Conservation (phyloP, 2,113 vertebrate species). For the Ailuropoda melanoleuca region DNA sequence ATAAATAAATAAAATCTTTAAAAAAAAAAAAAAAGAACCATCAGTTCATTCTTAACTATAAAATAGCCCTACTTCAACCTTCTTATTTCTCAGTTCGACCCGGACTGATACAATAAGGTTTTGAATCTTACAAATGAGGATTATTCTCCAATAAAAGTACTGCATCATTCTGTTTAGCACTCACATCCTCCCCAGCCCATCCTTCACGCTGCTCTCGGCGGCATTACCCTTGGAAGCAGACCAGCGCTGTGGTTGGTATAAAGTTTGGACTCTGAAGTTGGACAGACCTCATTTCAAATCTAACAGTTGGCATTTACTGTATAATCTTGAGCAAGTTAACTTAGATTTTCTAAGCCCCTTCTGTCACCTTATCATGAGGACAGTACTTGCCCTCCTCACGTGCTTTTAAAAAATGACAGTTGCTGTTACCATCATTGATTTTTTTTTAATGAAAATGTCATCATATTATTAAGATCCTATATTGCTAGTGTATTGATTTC, state of each 20-base stretch:
- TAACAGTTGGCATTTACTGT: not conserved
- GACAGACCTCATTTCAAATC: not conserved
- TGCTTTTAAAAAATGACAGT: not conserved
- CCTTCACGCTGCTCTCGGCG: not conserved
- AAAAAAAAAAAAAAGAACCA: too few relatives aligned
- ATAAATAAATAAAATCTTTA: too few relatives aligned
- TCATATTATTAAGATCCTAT: not conserved
- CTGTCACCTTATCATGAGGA: not conserved
- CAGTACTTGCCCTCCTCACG: not conserved
- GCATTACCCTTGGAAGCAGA: not conserved
- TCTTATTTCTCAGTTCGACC: not conserved
- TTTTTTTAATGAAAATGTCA: constrained; percentile 17
- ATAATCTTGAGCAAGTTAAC: not conserved
- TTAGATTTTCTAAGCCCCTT: not conserved
- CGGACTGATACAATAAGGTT: not conserved
- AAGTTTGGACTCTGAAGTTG: not conserved
- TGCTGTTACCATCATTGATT: not conserved
- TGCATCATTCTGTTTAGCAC: not conserved
- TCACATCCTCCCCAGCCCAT: not conserved
- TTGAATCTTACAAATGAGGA: not conserved
- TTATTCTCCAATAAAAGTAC: not conserved
- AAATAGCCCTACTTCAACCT: not conserved
- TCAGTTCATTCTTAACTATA: not conserved
- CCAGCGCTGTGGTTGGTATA: not conserved
- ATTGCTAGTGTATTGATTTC: not conserved